Base-by-base conservation (phyloP, 2,797 vertebrate species). In the Sebastes aleutianus region DNA sequence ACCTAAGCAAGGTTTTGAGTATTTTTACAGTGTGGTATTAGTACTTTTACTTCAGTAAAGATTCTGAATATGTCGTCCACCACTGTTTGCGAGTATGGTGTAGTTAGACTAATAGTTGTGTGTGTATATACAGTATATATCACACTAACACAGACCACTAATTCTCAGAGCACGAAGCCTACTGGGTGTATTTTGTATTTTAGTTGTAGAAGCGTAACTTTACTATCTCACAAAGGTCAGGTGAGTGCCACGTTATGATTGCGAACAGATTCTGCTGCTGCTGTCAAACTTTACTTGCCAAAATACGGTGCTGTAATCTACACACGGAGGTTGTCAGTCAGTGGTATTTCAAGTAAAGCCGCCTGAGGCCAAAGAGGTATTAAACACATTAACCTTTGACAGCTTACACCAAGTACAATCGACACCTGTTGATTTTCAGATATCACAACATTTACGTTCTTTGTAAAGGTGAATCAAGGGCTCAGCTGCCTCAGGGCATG, bases 371-470 rank as follows among this genome's bases (percentile, higher is more conserved):
- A 76, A 71, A 58, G 5, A 59, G 29, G 65, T 62, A 71, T 39
- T 16, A 70, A 77, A 70, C 2, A 62, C 31, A 56, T 53, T 12
- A 62, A 34, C n/a, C 6, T 13, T 4, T 78, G 76, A 80, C 84
- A 82, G 47, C 36, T 78, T 22, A 57, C 61, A 65, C 13, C 31
- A 54, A 31, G 63, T 58, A 36, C n/a, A 32, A 59, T 58, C 13
- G 3, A 64, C 76, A 76, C 43, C 36, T 74, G 62, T 71, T 56
- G 47, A 82, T 87, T 59, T 76, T 74, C 57, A 74, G n/a, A 71
- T 83, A 83, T 76, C 69, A 79, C 81, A 82, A 87, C 59, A 75
- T 82, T 64, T 70, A 26, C 8, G 64, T 8, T 20, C 39, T 43
- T 72, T 76, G 34, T 74, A 8, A 64, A 76, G 61, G 32, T 79